These are phyloP conservation scores for Plecotus auritus DNA, from an alignment of 2,113 vertebrate genomes.

Conservation along the genomic window DNA sequence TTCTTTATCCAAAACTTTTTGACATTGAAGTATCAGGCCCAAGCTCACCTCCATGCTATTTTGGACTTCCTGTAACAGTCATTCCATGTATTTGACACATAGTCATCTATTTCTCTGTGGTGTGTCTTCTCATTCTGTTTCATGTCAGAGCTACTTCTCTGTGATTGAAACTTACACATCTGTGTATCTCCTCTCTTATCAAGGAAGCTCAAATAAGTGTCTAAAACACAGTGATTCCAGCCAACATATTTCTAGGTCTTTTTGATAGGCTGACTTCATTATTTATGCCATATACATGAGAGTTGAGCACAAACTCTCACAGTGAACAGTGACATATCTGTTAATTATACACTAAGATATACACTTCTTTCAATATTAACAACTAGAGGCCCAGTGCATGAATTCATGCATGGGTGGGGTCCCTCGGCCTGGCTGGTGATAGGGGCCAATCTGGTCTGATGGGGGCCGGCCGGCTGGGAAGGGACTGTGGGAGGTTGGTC, in stretches of 20 bases:
- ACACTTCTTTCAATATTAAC: background rate
- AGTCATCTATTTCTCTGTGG: background rate
- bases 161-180: background rate
- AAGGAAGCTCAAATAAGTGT: background rate
- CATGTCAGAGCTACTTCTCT: background rate
- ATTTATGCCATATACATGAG: background rate
- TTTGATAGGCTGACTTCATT: background rate
- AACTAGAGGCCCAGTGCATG: background rate
- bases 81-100: background rate
- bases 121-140: background rate
- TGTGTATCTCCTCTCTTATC: background rate
- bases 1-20: background rate
- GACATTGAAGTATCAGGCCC: background rate
- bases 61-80: background rate
- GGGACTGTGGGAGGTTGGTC: no score
- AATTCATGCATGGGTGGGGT: no score
- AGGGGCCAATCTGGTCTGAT: no score
- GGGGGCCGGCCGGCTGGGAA: no score
- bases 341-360: background rate
- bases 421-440: no score
- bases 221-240: background rate
- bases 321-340: background rate
- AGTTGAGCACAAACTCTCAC: background rate
- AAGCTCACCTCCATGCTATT: background rate
- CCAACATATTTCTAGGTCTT: background rate